Conservation (phyloP, 1,140 invertebrate genomes). For the Luehdorfia chinensis region DNA sequence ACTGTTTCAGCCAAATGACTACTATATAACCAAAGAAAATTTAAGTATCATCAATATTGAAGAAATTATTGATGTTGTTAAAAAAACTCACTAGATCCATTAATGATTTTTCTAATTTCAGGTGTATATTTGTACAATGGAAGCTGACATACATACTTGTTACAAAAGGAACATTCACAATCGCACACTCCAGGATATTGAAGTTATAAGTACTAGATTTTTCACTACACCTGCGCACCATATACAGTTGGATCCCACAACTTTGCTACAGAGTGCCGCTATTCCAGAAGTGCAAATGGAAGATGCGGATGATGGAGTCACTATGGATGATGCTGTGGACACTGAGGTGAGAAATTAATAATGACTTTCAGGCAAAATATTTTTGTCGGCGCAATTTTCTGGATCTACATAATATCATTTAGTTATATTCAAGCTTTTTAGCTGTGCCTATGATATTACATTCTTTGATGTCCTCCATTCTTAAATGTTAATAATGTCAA, state of each 20-base stretch:
- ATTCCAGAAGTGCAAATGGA: slow-evolving; percentile 81
- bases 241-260: slow-evolving; percentile 86
- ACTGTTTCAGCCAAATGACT: too few species aligned
- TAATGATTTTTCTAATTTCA: slow-evolving; percentile 70
- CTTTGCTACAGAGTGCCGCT: slow-evolving; percentile 87
- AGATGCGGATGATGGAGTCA: slow-evolving; percentile 72
- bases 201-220: slow-evolving; percentile 86
- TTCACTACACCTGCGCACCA: slow-evolving; percentile 85
- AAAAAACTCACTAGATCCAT: too few species aligned
- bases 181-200: slow-evolving; percentile 87
- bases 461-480: too few species aligned
- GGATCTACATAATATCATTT: too few species aligned
- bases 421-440: too few species aligned
- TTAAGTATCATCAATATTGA: too few species aligned
- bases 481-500: too few species aligned
- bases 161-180: slow-evolving; percentile 91
- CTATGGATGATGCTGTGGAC: slow-evolving; percentile 67
- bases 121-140: slow-evolving; percentile 93
- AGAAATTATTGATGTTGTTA: too few species aligned
- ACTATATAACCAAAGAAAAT: too few species aligned
- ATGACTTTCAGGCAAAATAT: slow-evolving; percentile 3
- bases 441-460: background rate
- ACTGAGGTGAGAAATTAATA: slow-evolving; percentile 53
- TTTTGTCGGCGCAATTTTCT: background rate
- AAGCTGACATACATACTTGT: slow-evolving; percentile 87